Percentiles rank a stretch among this genome's conserved stretches.
These are phyloP conservation scores for Holacanthella duospinosa DNA, from an alignment of 2,888 invertebrate species.

Conservation along the genomic window DNA sequence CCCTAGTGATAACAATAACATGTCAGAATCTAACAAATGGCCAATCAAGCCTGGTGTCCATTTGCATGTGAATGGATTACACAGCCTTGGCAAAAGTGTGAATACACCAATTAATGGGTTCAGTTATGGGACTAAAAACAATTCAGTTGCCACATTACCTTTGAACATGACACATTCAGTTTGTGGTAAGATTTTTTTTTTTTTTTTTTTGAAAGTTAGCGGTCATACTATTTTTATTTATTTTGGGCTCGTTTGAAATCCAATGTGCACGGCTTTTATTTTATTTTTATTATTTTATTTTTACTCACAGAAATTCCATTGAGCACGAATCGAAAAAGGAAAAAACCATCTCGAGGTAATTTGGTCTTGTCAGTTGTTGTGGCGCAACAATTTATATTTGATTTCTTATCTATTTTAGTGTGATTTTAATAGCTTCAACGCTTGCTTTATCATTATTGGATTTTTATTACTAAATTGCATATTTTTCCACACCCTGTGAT, in stretches of 20 bases:
- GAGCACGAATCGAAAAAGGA: slow-evolving; percentile 51
- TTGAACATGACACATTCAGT: slow-evolving; percentile 7
- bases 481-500: no score
- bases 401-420: neutral
- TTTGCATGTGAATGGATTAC: slow-evolving; percentile 74
- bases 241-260: slow-evolving; percentile 41
- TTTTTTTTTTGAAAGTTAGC: slow-evolving; percentile 23
- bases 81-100: slow-evolving; percentile 47
- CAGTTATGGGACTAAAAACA: slow-evolving; percentile 37
- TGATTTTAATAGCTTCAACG: no score
- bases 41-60: slow-evolving; percentile 78
- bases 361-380: no score
- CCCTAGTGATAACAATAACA: slow-evolving; percentile 14
- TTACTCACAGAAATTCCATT: slow-evolving; percentile 12
- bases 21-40: slow-evolving; percentile 51
- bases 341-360: slow-evolving; percentile 61
- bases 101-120: slow-evolving; percentile 36
- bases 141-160: slow-evolving; percentile 30
- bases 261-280: slow-evolving; percentile 26
- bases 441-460: no score
- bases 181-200: slow-evolving; percentile 31
- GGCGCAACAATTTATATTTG: neutral
- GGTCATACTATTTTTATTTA: slow-evolving; percentile 33
- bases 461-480: no score
- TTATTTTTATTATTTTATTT: slow-evolving; percentile 33